Evolutionary conservation across 1,140 invertebrate genomes (phyloP).

Genomic region (Apis laboriosa): DNA sequence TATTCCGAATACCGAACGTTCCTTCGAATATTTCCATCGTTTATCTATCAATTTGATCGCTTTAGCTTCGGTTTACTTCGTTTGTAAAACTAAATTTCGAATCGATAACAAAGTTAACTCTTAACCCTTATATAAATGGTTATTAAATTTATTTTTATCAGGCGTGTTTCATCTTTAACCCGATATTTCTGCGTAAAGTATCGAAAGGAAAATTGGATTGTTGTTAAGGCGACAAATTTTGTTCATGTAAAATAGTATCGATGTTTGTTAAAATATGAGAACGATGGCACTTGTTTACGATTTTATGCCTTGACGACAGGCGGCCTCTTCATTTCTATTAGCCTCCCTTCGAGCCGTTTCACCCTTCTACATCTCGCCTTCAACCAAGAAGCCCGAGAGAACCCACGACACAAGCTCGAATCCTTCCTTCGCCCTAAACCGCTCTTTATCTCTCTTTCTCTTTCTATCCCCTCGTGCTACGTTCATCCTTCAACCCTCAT

Average conservation of each 20-base stretch:
- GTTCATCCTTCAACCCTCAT: conserved; percentile 56
- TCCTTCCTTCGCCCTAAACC: conserved; percentile 52
- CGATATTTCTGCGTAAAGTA: too few species aligned
- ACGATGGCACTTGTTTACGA: conserved; percentile 56
- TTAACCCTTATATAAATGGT: too few species aligned
- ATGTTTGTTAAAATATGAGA: conserved; percentile 12
- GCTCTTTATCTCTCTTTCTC: conserved; percentile 23
- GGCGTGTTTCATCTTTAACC: too few species aligned
- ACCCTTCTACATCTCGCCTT: conserved; percentile 48
- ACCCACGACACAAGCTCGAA: conserved; percentile 48
- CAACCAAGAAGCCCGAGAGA: conserved; percentile 51
- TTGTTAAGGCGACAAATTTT: too few species aligned
- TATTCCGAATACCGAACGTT: conserved; percentile 54
- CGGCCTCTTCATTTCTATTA: conserved; percentile 70
- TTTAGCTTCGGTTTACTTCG: background rate
- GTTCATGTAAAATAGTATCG: background rate
- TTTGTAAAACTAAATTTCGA: background rate
- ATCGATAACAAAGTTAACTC: too few species aligned
- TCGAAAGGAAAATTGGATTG: too few species aligned
- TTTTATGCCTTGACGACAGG: conserved; percentile 62
- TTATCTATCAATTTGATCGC: conserved; percentile 34
- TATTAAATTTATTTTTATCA: too few species aligned
- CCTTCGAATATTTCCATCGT: conserved; percentile 33
- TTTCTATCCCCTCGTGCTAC: background rate
- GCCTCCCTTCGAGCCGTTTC: conserved; percentile 57